Evolutionary conservation across 2,888 invertebrate species (phyloP), one percentile per base, ranked within the genome.

Genomic region (Melanchra persicariae): DNA sequence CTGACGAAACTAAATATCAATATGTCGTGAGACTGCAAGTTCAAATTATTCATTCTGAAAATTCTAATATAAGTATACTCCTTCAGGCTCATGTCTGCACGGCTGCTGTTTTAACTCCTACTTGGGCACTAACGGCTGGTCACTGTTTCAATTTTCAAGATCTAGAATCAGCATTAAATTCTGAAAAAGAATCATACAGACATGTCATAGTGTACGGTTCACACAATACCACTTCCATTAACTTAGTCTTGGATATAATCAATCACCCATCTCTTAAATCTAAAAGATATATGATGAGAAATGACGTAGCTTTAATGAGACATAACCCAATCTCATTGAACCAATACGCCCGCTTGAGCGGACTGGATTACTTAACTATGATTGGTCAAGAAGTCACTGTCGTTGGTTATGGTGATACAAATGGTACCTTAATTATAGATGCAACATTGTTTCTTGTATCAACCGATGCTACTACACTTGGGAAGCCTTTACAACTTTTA

Each of bases 301-400:
- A 70, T 55, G 81, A 78, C 40, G 65, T 78, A 59, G 77, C 49
- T 59, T 45, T 78, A 30, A 17, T 59, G 19, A 70, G 45, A 54
- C 57, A 81, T 34, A 47, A 76, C 45, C 12, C 54, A 15, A 61
- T 78, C 8, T 8, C 0, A 19, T 15, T 78, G 19, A n/a, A 40
- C 6, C 22, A n/a, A 26, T 81, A 70, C 45, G 78, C 64, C 1
- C 70, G 52, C 10, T 1, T 81, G 19, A 76, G 81, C 8, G 77
- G 45, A 19, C 15, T 78, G 26, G 78, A 78, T 65, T 51, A 26
- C 30, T 0, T 10, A 19, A 43, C 65, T 47, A 51, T 81, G 15
- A 7, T 62, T 26, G 78, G 81, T 10, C 64, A 81, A 12, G 26
- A 65, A 70, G 70, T 54, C 3, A 69, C 17, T 22, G 8, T 78